A percentile compares a stretch with the other conserved stretches of the same genome.
phyloP scores from a whole-genome alignment of 2,888 invertebrate species.

The Thymelicus acteon region DNA sequence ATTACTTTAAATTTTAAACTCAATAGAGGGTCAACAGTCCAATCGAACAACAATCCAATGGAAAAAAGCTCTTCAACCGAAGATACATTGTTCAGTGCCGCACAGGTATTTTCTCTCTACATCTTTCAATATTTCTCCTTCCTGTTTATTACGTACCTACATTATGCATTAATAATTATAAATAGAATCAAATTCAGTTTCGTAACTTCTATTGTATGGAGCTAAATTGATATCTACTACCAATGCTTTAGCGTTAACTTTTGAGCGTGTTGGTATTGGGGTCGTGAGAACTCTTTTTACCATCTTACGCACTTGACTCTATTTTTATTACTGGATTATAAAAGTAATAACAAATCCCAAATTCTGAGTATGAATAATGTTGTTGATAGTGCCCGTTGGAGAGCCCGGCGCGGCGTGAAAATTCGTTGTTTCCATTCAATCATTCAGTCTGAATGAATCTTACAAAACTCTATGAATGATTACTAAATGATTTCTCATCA shows the following conservation, averaged over 20 bases:
- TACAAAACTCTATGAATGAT: no score
- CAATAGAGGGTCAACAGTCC: no score
- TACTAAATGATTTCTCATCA: no score
- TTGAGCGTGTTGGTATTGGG: neutral
- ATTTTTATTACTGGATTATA: constrained; percentile 4
- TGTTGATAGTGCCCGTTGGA: no score
- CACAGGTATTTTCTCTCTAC: neutral
- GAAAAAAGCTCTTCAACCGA: no score
- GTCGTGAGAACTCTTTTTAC: neutral
- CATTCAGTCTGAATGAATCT: no score
- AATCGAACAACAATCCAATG: no score
- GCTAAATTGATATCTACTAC: neutral
- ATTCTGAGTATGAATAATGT: no score
- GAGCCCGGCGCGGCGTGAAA: no score
- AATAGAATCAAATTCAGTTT: constrained; percentile 6
- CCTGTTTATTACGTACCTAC: neutral
- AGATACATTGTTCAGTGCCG: neutral
- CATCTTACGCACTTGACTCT: constrained; percentile 3
- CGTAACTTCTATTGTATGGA: neutral
- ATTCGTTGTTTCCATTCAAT: no score
- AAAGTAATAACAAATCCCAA: neutral
- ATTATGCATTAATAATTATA: constrained; percentile 21
- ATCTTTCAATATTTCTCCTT: constrained; percentile 2
- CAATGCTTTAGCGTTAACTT: neutral
- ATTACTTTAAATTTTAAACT: no score